Base-by-base conservation (phyloP, 35 echinoderm and acorn worm species). In the Amphiura filiformis region DNA sequence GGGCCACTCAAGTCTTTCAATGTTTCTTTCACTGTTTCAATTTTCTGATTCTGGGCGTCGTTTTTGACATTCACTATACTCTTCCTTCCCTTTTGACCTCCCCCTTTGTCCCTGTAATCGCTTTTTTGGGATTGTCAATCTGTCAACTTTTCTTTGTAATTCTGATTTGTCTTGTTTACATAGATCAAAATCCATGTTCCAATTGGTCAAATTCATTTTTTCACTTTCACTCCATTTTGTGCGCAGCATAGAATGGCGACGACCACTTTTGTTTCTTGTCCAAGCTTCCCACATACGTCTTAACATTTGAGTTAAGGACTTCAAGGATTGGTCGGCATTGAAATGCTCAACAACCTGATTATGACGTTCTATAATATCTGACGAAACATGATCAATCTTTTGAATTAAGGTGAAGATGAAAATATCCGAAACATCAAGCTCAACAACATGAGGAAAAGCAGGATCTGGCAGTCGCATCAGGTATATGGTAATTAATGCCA, bases 121-220 rank as follows among this genome's bases (percentile, higher is more conserved):
- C 41, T 47, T 47, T 47, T 47, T 47, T 9, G 41, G 41, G 17
- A 47, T 47, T 9, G 17, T 17, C 37, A 86, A 86, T 81, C 84
- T 86, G 5, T 92, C 83, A 38, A 86, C 38, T n/a, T 56, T 80
- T 34, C 91, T 87, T 76, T 93, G 13, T 39, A 82, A 56, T 93
- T 93, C 91, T 35, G 15, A 35, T 20, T 39, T 84, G 37, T 87
- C 80, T 36, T 93, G 57, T 76, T 47, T 87, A 47, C 61, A 81
- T 36, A 82, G 75, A 49, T 40, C 41, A 36, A 87, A 75, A 34
- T 93, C 84, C 39, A 38, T 85, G 32, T 41, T 85, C 36, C 49
- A 14, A 78, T 32, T 42, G 23, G 33, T 83, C 65, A 83, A 83
- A 35, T 83, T 47, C 80, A 84, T 70, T 76, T 75, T 89, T 56